Evolutionary conservation across 2,797 vertebrate genomes (phyloP).

Genomic region (Alca torda): DNA sequence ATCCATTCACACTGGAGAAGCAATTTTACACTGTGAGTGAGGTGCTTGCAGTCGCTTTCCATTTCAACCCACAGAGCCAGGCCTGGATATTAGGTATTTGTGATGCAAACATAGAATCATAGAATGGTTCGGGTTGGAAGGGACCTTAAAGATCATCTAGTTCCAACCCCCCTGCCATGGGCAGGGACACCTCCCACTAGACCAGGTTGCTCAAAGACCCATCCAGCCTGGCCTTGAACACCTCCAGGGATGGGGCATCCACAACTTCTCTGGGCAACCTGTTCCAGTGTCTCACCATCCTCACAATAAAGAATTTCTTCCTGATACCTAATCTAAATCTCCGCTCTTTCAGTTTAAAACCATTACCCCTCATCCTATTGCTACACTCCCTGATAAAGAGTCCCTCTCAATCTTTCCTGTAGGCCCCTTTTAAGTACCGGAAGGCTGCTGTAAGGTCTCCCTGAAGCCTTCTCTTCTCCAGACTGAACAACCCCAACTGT

Average conservation of each 20-base stretch:
- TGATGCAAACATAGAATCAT: neutral
- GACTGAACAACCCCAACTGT: neutral
- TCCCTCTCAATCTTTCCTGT: neutral
- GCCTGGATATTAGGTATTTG: neutral
- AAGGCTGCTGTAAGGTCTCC: neutral
- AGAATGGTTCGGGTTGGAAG: neutral
- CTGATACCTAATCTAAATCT: neutral
- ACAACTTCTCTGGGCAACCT: neutral
- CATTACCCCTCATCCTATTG: neutral
- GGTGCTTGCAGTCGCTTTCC: neutral
- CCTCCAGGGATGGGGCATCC: neutral
- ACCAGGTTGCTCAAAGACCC: neutral
- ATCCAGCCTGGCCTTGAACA: neutral
- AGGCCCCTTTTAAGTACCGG: neutral
- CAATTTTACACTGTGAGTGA: neutral
- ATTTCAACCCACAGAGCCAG: neutral
- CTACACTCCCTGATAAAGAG: neutral
- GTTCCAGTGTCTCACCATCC: neutral
- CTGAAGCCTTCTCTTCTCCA: neutral
- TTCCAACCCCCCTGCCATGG: neutral
- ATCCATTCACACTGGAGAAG: neutral
- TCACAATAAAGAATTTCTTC: neutral
- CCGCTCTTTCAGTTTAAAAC: neutral
- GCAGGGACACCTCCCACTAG: too few species aligned
- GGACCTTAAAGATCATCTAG: neutral